These are phyloP conservation scores for Neotoma lepida DNA, from an alignment of 2,113 vertebrate species.

Conservation along the genomic window DNA sequence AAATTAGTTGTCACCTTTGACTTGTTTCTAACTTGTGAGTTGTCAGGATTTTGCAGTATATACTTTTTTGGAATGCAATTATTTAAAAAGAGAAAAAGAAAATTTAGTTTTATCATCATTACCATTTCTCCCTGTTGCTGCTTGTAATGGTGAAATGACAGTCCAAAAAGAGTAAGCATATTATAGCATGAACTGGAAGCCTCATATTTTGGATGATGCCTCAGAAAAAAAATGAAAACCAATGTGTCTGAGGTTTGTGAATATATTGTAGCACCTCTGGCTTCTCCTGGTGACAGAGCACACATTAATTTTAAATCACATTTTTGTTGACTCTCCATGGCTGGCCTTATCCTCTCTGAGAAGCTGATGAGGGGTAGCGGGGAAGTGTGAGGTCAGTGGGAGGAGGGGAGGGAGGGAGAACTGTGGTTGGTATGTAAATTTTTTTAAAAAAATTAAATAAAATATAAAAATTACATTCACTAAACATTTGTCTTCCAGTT, in stretches of 20 bases:
- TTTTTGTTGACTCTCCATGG: no score
- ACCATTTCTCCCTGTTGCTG: not conserved
- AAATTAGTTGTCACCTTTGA: not conserved
- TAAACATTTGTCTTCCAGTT: not conserved
- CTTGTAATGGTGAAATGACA: not conserved
- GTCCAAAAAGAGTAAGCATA: not conserved
- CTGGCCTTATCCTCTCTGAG: no score
- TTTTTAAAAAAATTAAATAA: no score
- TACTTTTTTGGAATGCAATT: not conserved
- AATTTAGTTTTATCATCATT: not conserved
- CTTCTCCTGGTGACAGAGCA: not conserved
- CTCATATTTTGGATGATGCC: not conserved
- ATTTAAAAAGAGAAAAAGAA: not conserved
- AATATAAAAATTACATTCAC: not conserved
- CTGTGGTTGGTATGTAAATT: no score
- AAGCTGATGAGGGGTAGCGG: no score
- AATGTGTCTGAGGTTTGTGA: not conserved
- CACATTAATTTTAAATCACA: not conserved
- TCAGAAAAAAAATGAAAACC: not conserved
- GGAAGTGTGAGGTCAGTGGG: no score
- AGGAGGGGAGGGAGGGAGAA: no score
- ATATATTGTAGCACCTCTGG: accelerated
- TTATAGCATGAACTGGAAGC: not conserved
- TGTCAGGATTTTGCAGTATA: not conserved
- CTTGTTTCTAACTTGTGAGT: not conserved